phyloP scores from a whole-genome alignment of 1,140 invertebrate genomes.

The Charaxes varanes region DNA sequence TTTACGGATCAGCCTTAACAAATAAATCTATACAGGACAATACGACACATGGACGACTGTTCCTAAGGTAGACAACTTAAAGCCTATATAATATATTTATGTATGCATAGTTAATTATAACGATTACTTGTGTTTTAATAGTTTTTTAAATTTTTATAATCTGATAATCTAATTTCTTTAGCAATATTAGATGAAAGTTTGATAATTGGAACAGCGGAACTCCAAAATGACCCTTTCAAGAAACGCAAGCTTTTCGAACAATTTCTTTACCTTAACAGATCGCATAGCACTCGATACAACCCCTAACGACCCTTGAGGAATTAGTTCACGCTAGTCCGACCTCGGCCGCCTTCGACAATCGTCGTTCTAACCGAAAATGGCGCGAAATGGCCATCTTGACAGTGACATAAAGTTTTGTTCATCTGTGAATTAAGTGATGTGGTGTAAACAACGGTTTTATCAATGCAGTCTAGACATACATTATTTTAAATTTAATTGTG shows the following conservation, averaged over 20 bases:
- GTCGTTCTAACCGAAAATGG: constrained; percentile 38
- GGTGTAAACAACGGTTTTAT: neutral
- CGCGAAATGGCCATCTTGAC: constrained; percentile 36
- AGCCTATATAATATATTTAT: no score
- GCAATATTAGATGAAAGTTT: no score
- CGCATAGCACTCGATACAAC: constrained; percentile 41
- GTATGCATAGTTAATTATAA: no score
- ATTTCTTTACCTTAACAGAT: constrained; percentile 24
- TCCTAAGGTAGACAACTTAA: no score
- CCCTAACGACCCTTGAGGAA: constrained; percentile 52
- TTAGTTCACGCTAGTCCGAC: constrained; percentile 48
- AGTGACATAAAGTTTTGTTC: constrained; percentile 24
- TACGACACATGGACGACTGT: no score
- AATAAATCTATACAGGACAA: no score
- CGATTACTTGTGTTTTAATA: no score
- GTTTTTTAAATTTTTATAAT: no score
- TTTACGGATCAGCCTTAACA: no score
- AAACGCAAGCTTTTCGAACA: constrained; percentile 17
- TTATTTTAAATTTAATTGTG: neutral
- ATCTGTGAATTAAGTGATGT: constrained; percentile 20
- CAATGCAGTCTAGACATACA: neutral
- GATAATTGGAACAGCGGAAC: no score
- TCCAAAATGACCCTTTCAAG: constrained; percentile 8
- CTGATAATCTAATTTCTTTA: no score
- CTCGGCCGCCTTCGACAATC: constrained; percentile 31